phyloP scores from a whole-genome alignment of 2,888 invertebrate species.

The Lampropteryx suffumata region DNA sequence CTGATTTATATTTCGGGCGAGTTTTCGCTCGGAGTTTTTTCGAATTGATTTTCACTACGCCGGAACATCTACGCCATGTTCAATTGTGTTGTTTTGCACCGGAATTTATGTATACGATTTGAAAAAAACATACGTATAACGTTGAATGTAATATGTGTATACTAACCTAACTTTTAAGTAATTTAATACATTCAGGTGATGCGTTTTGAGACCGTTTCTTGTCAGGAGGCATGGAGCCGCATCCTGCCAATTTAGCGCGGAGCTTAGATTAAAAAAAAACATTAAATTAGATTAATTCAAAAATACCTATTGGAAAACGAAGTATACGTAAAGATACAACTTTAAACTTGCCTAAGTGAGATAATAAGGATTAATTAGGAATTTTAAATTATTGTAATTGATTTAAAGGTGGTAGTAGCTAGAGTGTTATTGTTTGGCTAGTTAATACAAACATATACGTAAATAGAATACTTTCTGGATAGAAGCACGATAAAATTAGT shows the following conservation, averaged over 20 bases:
- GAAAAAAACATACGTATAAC: conserved; percentile 78
- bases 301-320: conserved; percentile 78
- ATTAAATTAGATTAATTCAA: conserved; percentile 65
- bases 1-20: conserved; percentile 29
- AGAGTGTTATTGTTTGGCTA: conserved; percentile 77
- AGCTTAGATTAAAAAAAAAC: conserved; percentile 65
- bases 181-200: conserved; percentile 49
- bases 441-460: conserved; percentile 71
- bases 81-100: conserved; percentile 71
- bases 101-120: conserved; percentile 82
- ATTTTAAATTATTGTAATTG: conserved; percentile 80
- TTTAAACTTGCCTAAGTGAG: conserved; percentile 83
- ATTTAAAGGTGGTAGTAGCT: conserved; percentile 77
- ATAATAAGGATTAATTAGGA: conserved; percentile 78
- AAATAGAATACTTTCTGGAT: conserved; percentile 62
- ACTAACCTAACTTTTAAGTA: conserved; percentile 76
- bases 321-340: conserved; percentile 82
- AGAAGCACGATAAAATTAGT: conserved; percentile 69
- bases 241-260: conserved; percentile 38
- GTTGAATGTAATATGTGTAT: conserved; percentile 82
- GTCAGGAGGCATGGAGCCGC: conserved; percentile 26
- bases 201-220: conserved; percentile 42
- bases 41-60: conserved; percentile 45
- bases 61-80: conserved; percentile 68
- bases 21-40: conserved; percentile 35